These are phyloP conservation scores for Polylopha cassiicola DNA, from an alignment of 2,888 invertebrate species.

Conservation along the genomic window DNA sequence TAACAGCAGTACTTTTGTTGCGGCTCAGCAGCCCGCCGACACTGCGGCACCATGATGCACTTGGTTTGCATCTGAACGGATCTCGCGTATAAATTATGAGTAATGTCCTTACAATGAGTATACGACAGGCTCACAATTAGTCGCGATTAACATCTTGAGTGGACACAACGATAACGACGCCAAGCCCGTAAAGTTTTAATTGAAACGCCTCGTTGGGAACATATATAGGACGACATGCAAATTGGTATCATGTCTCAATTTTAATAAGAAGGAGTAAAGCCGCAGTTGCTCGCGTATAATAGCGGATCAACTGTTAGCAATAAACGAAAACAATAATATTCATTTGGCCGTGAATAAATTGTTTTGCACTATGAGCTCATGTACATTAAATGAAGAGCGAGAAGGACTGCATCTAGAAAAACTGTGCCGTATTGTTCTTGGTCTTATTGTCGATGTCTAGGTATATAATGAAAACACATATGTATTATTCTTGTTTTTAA, in stretches of 20 bases:
- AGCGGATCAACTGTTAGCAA: no score
- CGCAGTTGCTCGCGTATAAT: no score
- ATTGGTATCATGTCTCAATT: slow-evolving; percentile 37
- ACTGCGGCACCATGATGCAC: slow-evolving; percentile 13
- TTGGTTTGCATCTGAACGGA: slow-evolving; percentile 25
- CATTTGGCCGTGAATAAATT: no score
- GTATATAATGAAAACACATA: no score
- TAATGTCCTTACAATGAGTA: slow-evolving; percentile 29
- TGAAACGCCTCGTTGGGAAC: slow-evolving; percentile 37
- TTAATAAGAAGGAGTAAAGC: no score
- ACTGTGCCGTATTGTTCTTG: no score
- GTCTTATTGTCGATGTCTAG: no score
- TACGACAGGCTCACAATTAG: slow-evolving; percentile 41
- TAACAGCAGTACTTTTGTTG: slow-evolving; percentile 15
- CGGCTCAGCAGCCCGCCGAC: slow-evolving; percentile 10
- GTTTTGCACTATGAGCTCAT: no score
- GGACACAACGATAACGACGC: slow-evolving; percentile 42
- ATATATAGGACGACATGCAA: slow-evolving; percentile 43
- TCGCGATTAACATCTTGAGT: slow-evolving; percentile 40
- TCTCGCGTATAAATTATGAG: slow-evolving; percentile 33
- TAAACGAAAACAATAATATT: no score
- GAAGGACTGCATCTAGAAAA: no score
- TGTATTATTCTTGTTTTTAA: no score
- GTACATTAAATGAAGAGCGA: no score
- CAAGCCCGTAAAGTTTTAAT: slow-evolving; percentile 36